Percentiles rank a stretch among this genome's conserved stretches.
These are phyloP conservation scores for Dipodomys spectabilis DNA, from an alignment of 2,113 vertebrate genomes.

Conservation along the genomic window DNA sequence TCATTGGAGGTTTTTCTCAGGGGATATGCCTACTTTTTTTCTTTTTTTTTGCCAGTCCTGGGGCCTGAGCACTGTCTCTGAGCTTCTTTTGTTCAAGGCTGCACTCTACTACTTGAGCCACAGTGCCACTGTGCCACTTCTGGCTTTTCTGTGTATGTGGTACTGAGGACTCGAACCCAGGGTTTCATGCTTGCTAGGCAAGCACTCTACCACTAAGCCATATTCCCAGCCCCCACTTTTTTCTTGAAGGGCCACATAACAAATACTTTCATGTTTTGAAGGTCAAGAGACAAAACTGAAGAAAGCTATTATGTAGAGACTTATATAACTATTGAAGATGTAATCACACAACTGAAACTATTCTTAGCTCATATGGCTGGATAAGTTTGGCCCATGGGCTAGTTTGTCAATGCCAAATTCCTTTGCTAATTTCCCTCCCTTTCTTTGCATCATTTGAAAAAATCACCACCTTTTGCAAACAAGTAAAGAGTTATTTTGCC, in stretches of 20 bases:
- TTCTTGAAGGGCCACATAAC: background rate
- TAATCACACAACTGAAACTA: background rate
- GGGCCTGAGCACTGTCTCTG: too few species aligned
- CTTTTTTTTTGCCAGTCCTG: background rate
- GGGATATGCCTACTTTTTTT: background rate
- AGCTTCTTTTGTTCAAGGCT: too few species aligned
- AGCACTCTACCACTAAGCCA: too few species aligned
- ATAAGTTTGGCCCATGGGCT: background rate
- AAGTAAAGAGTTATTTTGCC: background rate
- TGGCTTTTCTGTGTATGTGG: too few species aligned
- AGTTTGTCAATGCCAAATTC: background rate
- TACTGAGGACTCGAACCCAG: too few species aligned
- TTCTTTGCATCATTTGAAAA: constrained; percentile 4
- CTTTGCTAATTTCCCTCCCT: constrained; percentile 7
- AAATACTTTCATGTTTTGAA: background rate
- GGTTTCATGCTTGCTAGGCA: too few species aligned
- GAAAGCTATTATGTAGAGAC: background rate
- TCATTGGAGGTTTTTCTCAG: too few species aligned
- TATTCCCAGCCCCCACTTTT: background rate
- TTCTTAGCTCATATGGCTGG: background rate
- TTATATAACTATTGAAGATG: constrained; percentile 16
- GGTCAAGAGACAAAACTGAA: background rate
- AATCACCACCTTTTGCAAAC: background rate
- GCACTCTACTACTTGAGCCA: too few species aligned
- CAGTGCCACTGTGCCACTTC: too few species aligned